Evolutionary conservation across 2,113 vertebrate genomes (phyloP).

Genomic region (Percina caprodes): DNA sequence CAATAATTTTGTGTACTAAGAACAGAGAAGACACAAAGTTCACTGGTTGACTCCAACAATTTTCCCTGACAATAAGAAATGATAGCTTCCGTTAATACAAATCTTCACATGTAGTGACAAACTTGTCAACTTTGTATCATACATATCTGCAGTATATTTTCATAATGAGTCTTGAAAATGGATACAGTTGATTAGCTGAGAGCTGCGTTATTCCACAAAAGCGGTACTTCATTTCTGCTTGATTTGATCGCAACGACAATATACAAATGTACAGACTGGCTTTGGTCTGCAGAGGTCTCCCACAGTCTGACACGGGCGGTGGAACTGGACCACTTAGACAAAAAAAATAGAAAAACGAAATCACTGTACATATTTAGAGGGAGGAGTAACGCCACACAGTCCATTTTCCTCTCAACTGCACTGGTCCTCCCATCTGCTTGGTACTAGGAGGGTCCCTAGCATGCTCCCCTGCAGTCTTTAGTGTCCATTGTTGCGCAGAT

Average conservation of each 20-base stretch:
- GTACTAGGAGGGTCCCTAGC: constrained; percentile 42
- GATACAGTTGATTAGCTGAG: constrained; percentile 51
- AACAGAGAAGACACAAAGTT: constrained; percentile 52
- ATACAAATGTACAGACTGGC: constrained; percentile 75
- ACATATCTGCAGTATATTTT: constrained; percentile 52
- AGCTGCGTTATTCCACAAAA: constrained; percentile 65
- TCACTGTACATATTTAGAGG: constrained; percentile 73
- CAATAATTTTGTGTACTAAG: constrained; percentile 49
- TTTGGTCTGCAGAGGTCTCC: constrained; percentile 40
- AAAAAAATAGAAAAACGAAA: constrained; percentile 68
- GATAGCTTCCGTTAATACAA: constrained; percentile 49
- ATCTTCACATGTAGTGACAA: constrained; percentile 42
- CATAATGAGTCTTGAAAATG: constrained; percentile 48
- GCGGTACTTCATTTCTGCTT: constrained; percentile 58
- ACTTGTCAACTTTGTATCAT: constrained; percentile 47
- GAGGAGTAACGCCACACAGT: constrained; percentile 41
- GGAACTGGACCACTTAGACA: constrained; percentile 57
- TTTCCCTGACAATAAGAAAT: constrained; percentile 39
- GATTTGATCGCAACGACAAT: constrained; percentile 64
- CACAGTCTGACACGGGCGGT: constrained; percentile 39
- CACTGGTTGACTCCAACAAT: constrained; percentile 27
- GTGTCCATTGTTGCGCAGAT: constrained; percentile 62
- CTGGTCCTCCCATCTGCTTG: constrained; percentile 56
- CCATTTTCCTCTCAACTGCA: constrained; percentile 52
- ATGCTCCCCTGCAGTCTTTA: constrained; percentile 61